Percentiles rank a stretch among this genome's conserved stretches.
phyloP scores from a whole-genome alignment of 2,888 invertebrate genomes.

The Lasioglossum malachurum region DNA sequence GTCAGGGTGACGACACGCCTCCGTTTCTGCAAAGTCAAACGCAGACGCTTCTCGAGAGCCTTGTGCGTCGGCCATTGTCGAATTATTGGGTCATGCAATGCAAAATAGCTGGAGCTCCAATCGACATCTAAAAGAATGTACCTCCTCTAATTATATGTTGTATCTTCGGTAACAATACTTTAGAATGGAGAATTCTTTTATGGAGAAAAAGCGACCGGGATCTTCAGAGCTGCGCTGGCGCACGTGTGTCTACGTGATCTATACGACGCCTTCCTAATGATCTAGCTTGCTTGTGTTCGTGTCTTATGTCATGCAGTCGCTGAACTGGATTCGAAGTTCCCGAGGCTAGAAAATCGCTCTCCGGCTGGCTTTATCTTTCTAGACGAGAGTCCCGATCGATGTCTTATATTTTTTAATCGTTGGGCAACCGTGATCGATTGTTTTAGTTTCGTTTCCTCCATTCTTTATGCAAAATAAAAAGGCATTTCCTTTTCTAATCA shows the following conservation, averaged over 20 bases:
- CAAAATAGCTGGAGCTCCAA: neutral
- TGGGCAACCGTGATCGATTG: neutral
- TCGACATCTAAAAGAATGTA: neutral
- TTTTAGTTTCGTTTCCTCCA: neutral
- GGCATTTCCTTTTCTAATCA: too few relatives aligned
- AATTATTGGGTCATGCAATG: slow-evolving; percentile 1
- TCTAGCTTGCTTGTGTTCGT: slow-evolving; percentile 4
- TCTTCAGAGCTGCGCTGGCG: neutral
- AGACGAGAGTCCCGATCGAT: neutral
- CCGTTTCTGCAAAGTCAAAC: neutral
- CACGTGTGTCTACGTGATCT: neutral
- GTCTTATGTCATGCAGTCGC: slow-evolving; percentile 52
- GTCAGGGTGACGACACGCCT: slow-evolving; percentile 51
- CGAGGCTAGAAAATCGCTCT: slow-evolving; percentile 24
- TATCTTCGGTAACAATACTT: slow-evolving; percentile 22
- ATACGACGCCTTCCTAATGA: slow-evolving; percentile 23
- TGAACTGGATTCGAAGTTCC: slow-evolving; percentile 38
- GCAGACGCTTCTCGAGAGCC: neutral
- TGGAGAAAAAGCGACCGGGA: slow-evolving; percentile 54
- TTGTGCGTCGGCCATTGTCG: neutral
- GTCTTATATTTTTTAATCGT: neutral
- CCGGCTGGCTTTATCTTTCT: neutral
- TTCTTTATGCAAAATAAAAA: too few relatives aligned
- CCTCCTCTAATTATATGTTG: neutral
- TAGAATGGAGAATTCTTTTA: slow-evolving; percentile 67